Percentiles rank a stretch among this genome's conserved stretches.
Conservation (phyloP, 1,140 invertebrate species). For the Drosophila grimshawi region DNA sequence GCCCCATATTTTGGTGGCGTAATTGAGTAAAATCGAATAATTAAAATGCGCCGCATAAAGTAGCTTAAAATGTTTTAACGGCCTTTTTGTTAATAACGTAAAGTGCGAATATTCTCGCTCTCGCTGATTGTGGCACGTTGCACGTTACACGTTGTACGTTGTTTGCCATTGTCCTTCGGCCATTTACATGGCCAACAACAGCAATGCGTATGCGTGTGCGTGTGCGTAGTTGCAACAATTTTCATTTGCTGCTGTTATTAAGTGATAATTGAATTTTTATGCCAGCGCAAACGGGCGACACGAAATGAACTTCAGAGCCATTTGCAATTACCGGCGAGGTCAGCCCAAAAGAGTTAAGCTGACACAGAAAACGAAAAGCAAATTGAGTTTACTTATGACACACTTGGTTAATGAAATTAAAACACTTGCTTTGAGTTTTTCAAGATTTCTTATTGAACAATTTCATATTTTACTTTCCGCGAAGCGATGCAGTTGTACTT, state of each 20-base stretch:
- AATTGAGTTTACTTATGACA: neutral
- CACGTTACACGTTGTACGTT: slow-evolving; percentile 14
- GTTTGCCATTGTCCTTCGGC: slow-evolving; percentile 11
- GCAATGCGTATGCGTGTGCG: slow-evolving; percentile 31
- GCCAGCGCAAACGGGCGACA: slow-evolving; percentile 42
- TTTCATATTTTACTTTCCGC: neutral
- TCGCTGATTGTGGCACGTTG: slow-evolving; percentile 36
- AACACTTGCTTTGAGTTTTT: neutral
- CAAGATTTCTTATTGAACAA: neutral
- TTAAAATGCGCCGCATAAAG: slow-evolving; percentile 70
- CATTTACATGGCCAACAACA: slow-evolving; percentile 37
- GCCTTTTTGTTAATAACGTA: slow-evolving; percentile 77
- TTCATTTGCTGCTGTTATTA: slow-evolving; percentile 72
- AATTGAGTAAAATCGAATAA: slow-evolving; percentile 78
- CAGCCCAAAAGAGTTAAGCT: slow-evolving; percentile 8
- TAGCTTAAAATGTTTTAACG: slow-evolving; percentile 77
- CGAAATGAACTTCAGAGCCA: slow-evolving; percentile 39
- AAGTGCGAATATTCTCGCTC: slow-evolving; percentile 68
- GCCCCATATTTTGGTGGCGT: slow-evolving; percentile 40
- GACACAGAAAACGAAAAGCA: neutral
- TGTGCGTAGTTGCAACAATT: slow-evolving; percentile 59
- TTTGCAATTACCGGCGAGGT: slow-evolving; percentile 36
- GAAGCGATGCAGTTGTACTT: neutral
- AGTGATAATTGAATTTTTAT: slow-evolving; percentile 83
- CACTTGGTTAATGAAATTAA: neutral